A percentile compares a stretch with the other conserved stretches of the same genome.
These are phyloP conservation scores for Brachylomia viminalis DNA, from an alignment of 2,888 invertebrate species.

Conservation along the genomic window DNA sequence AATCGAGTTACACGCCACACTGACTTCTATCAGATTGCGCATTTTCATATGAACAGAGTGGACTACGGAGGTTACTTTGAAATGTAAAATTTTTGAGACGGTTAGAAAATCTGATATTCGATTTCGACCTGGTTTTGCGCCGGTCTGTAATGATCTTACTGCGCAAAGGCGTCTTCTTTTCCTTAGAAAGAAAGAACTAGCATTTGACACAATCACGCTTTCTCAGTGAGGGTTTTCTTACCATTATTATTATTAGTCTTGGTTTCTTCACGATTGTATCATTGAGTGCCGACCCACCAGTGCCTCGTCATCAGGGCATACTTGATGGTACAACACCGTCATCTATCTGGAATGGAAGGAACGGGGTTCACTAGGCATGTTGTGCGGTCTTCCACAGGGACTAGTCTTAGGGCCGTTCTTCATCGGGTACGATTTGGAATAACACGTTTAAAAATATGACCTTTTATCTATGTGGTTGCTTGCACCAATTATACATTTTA, in stretches of 20 bases:
- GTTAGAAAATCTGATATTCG: not conserved
- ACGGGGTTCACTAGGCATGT: not conserved
- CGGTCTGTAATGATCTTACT: too few species aligned
- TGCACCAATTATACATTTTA: too few species aligned
- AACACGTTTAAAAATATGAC: not conserved
- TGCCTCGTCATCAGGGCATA: not conserved
- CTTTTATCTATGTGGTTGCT: too few species aligned
- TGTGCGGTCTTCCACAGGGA: not conserved
- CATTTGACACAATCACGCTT: not conserved
- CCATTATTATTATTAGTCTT: not conserved
- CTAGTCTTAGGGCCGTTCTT: not conserved
- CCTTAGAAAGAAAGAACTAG: too few species aligned
- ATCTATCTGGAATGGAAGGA: not conserved
- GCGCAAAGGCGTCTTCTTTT: not conserved
- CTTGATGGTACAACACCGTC: not conserved
- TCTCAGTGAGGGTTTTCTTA: too few species aligned
- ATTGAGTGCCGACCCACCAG: too few species aligned
- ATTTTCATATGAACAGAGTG: constrained; percentile 37
- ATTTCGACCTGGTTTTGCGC: not conserved
- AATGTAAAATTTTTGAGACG: not conserved
- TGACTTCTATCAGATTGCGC: constrained; percentile 51
- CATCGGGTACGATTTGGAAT: not conserved
- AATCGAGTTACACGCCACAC: constrained; percentile 47
- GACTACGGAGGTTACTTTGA: constrained; percentile 3
- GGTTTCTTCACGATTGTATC: too few species aligned